Evolutionary conservation across 2,797 vertebrate species (phyloP).

Genomic region (Sebastes alutus): DNA sequence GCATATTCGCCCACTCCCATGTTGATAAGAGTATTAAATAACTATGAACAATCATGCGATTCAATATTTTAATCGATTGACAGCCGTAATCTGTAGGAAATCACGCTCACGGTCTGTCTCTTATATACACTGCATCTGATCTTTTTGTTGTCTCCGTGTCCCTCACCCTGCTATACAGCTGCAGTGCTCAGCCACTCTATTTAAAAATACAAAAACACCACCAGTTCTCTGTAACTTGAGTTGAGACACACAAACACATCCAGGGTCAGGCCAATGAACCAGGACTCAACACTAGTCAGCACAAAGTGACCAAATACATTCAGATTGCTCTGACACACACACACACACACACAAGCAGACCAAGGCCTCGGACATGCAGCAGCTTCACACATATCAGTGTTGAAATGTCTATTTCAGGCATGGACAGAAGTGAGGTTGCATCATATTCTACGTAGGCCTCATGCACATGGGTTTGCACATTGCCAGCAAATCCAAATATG

Average conservation of each 20-base stretch:
- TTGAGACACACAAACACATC: slow-evolving; percentile 2
- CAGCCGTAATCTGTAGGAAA: background rate
- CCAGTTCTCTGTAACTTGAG: slow-evolving; percentile 55
- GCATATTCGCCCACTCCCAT: too few species aligned
- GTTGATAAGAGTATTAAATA: too few species aligned
- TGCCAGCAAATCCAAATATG: slow-evolving; percentile 51
- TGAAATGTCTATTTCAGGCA: slow-evolving; percentile 65
- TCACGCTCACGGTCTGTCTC: background rate
- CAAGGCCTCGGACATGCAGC: slow-evolving; percentile 17
- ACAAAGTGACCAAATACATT: background rate
- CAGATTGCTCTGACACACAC: background rate
- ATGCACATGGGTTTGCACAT: slow-evolving; percentile 37
- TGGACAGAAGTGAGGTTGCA: slow-evolving; percentile 58
- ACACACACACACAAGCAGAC: slow-evolving; percentile 6
- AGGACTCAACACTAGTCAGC: slow-evolving; percentile 13
- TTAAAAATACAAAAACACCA: slow-evolving; percentile 17
- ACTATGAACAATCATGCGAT: too few species aligned
- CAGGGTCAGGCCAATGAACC: background rate
- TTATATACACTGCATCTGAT: background rate
- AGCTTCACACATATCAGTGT: slow-evolving; percentile 15
- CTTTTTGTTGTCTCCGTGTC: background rate
- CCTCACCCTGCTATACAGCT: slow-evolving; percentile 5
- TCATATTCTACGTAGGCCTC: slow-evolving; percentile 56
- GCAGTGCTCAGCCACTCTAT: background rate
- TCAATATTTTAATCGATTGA: too few species aligned